A percentile compares a stretch with the other conserved stretches of the same genome.
These are phyloP conservation scores for Epinotia demarniana DNA, from an alignment of 2,888 invertebrate genomes.

Conservation along the genomic window DNA sequence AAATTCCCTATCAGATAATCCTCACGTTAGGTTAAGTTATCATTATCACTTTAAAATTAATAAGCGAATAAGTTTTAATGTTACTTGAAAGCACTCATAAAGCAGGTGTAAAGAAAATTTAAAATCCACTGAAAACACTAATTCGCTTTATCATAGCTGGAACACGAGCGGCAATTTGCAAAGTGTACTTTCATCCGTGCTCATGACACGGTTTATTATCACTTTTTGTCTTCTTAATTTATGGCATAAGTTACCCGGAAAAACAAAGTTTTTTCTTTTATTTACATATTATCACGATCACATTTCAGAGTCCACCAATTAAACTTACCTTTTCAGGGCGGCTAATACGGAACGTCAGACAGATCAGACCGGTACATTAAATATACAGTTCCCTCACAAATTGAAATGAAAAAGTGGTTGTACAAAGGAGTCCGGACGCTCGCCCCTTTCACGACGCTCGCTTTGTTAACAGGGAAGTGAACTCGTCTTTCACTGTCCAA, in stretches of 20 bases:
- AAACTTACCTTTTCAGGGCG: conserved; percentile 21
- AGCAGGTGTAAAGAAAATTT: not conserved
- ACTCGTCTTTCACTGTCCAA: conserved; percentile 28
- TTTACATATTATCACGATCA: conserved; percentile 9
- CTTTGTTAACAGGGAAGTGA: conserved; percentile 30
- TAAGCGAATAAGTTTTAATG: not conserved
- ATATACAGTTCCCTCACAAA: conserved; percentile 35
- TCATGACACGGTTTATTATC: conserved; percentile 33
- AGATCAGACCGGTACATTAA: conserved; percentile 30
- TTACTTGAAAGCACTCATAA: not conserved
- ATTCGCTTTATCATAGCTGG: conserved; percentile 1
- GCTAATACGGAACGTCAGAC: conserved; percentile 28
- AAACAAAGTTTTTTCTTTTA: conserved; percentile 25
- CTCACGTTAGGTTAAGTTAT: too few species aligned
- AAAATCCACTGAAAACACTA: not conserved
- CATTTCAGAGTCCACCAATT: conserved; percentile 29
- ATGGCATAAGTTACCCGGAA: conserved; percentile 31
- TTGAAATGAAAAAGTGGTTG: conserved; percentile 39
- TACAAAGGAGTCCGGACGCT: conserved; percentile 31
- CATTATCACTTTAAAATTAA: not conserved
- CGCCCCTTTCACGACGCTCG: conserved; percentile 29
- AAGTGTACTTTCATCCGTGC: conserved; percentile 7
- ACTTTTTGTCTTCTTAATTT: conserved; percentile 24
- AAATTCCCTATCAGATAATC: too few species aligned
- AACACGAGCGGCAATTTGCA: conserved; percentile 12